These are phyloP conservation scores for Paguma larvata DNA, from an alignment of 2,797 vertebrate genomes.

Conservation along the genomic window DNA sequence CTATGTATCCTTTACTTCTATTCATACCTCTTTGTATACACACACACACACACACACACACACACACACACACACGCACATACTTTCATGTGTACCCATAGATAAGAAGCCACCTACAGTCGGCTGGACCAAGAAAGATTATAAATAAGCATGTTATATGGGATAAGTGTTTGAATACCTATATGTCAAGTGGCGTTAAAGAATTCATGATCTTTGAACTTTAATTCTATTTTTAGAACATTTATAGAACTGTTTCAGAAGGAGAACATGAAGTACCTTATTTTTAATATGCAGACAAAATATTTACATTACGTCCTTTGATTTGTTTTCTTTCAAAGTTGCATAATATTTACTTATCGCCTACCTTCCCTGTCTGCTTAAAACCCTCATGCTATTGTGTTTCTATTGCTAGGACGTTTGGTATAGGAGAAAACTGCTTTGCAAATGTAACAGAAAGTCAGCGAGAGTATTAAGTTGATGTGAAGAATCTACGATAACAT, in stretches of 20 bases:
- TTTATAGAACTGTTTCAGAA: conserved; percentile 31
- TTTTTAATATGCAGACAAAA: conserved; percentile 32
- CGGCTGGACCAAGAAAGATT: neutral
- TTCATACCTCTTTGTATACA: neutral
- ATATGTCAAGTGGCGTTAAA: neutral
- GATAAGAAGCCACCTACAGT: neutral
- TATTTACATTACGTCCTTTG: conserved; percentile 42
- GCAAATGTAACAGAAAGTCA: conserved; percentile 21
- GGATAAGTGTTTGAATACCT: neutral
- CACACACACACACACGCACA: neutral
- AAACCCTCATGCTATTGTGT: neutral
- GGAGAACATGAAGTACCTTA: conserved; percentile 26
- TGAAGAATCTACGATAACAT: conserved; percentile 30
- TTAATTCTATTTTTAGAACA: conserved; percentile 45
- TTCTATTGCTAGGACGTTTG: conserved; percentile 13
- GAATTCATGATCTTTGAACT: neutral
- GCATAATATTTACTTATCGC: conserved; percentile 43
- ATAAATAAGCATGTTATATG: neutral
- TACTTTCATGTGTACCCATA: neutral
- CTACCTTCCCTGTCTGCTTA: conserved; percentile 18
- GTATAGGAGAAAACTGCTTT: conserved; percentile 37
- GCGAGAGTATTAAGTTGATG: neutral
- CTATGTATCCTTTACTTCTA: neutral
- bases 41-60: too few species aligned
- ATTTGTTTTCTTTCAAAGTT: conserved; percentile 41